Conservation (phyloP, 2,113 vertebrate species). For the Nibea coibor region DNA sequence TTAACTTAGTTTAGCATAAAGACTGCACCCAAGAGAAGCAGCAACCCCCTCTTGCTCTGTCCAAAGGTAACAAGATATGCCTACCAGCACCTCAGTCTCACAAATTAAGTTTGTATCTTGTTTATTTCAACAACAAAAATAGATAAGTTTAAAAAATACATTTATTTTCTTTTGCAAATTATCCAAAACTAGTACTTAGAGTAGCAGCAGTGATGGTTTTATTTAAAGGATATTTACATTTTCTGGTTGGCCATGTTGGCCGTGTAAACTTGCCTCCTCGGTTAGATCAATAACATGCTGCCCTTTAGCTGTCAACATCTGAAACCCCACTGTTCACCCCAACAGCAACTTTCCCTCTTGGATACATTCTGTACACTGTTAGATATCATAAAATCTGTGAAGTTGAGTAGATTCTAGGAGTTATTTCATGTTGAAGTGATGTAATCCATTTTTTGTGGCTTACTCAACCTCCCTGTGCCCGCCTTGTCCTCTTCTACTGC, state of each 20-base stretch:
- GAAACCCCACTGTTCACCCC: background rate
- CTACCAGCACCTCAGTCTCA: background rate
- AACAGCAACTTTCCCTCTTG: background rate
- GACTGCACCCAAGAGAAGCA: background rate
- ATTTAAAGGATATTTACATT: background rate
- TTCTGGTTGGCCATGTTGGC: background rate
- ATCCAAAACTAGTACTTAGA: background rate
- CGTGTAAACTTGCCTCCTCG: background rate
- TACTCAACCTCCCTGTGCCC: background rate
- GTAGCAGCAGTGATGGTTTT: background rate
- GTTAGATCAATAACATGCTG: background rate
- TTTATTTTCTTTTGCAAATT: background rate
- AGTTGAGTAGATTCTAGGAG: constrained; percentile 7
- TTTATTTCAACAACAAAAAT: background rate
- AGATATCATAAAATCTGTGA: background rate
- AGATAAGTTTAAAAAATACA: background rate
- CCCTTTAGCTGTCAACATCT: background rate
- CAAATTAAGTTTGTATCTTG: background rate
- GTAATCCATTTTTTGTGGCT: constrained; percentile 27
- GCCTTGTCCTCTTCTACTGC: background rate
- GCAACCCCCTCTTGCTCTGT: background rate
- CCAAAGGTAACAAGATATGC: background rate
- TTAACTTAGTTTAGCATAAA: background rate
- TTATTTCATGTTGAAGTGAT: constrained; percentile 25
- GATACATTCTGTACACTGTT: constrained; percentile 2